Evolutionary conservation across 2,113 vertebrate species (phyloP).

Genomic region (Poeciliopsis turrubarensis): DNA sequence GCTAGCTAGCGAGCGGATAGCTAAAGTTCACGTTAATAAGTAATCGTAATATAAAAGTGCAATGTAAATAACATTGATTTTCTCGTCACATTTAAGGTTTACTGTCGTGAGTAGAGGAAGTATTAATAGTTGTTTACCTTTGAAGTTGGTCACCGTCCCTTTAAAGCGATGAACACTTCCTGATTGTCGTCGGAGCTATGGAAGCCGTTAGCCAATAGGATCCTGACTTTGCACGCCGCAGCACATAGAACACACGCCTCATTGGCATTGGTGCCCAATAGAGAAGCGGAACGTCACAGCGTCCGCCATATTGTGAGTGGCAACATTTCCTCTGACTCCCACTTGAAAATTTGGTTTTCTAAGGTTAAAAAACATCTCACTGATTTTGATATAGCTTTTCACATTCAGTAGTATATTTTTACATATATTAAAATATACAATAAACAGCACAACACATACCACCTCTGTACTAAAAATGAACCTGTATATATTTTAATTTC

Average conservation of each 20-base stretch:
- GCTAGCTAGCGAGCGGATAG: not conserved
- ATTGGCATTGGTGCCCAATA: not conserved
- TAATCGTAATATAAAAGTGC: not conserved
- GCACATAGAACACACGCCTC: too few species aligned
- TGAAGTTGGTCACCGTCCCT: constrained; percentile 5
- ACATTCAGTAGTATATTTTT: too few species aligned
- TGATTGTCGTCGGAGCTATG: not conserved
- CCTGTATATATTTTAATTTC: not conserved
- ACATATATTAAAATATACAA: too few species aligned
- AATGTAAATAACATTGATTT: not conserved
- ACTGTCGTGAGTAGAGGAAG: not conserved
- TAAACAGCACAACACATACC: too few species aligned
- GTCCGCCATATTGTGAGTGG: not conserved
- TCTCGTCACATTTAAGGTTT: not conserved
- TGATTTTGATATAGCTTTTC: too few species aligned
- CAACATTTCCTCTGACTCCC: not conserved
- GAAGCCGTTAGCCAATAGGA: constrained; percentile 49
- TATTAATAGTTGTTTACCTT: constrained; percentile 56
- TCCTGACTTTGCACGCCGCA: not conserved
- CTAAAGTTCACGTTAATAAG: not conserved
- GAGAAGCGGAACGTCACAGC: not conserved
- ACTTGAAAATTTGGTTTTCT: not conserved
- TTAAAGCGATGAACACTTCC: constrained; percentile 39
- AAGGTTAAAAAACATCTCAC: too few species aligned
- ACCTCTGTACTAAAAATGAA: not conserved